Conservation (phyloP, 2,888 invertebrate genomes). For the Pristionchus japonicus region DNA sequence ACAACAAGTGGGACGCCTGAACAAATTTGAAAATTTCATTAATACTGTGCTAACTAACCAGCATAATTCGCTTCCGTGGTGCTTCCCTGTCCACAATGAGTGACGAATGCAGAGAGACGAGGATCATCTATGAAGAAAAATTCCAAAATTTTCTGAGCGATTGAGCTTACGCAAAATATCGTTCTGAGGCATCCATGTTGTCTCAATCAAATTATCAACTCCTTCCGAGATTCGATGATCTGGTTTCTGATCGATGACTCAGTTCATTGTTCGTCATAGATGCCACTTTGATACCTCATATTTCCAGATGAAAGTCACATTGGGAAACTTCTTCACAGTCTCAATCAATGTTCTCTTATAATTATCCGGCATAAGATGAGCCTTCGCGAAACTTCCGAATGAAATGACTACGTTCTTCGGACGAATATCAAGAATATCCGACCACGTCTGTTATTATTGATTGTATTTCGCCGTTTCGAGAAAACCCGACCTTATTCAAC, state of each 20-base stretch:
- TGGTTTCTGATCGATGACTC: not conserved
- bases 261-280: not conserved
- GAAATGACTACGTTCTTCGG: not conserved
- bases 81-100: slow-evolving; percentile 57
- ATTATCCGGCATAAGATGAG: slow-evolving; percentile 13
- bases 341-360: slow-evolving; percentile 51
- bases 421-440: not conserved
- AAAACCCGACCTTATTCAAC: not conserved
- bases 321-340: slow-evolving; percentile 46
- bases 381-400: slow-evolving; percentile 7
- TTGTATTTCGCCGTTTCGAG: no score
- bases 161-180: slow-evolving; percentile 43
- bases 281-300: not conserved
- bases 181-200: slow-evolving; percentile 33
- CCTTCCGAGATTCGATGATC: slow-evolving; percentile 16
- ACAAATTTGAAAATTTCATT: no score
- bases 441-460: slow-evolving; percentile 43
- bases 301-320: slow-evolving; percentile 47
- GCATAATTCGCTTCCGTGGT: slow-evolving; percentile 51
- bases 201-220: slow-evolving; percentile 16
- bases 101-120: slow-evolving; percentile 52
- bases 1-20: slow-evolving; percentile 76
- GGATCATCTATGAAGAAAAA: slow-evolving; percentile 25
- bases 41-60: no score
- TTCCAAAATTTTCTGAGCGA: no score